phyloP scores from a whole-genome alignment of 2,888 invertebrate genomes.

The Pherbina coryleti region DNA sequence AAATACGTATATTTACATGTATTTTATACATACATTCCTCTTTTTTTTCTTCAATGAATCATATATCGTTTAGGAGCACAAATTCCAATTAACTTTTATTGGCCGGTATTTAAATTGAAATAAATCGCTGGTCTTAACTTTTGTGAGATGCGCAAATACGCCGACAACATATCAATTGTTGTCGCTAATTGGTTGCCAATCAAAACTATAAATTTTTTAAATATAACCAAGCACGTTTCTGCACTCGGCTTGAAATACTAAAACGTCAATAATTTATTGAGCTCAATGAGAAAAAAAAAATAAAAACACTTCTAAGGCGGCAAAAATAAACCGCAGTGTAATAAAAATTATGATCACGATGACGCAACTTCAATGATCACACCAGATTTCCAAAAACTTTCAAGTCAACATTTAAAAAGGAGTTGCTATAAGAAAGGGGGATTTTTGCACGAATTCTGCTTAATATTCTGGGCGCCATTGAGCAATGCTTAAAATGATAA shows the following conservation, averaged over 20 bases:
- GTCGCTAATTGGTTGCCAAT: constrained; percentile 30
- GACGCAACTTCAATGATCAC: not conserved
- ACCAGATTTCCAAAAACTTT: constrained; percentile 8
- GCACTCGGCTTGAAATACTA: not conserved
- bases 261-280: constrained; percentile 1
- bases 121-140: not conserved
- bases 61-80: not conserved
- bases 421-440: not conserved
- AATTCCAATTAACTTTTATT: constrained; percentile 10
- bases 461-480: not conserved
- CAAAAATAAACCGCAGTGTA: not conserved
- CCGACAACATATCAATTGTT: not conserved
- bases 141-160: constrained; percentile 3
- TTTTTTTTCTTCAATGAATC: not conserved
- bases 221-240: not conserved
- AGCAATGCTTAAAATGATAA: not conserved
- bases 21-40: no score
- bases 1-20: no score
- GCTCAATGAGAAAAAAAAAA: not conserved
- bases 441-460: not conserved
- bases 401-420: not conserved
- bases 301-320: not conserved
- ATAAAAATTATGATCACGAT: not conserved
- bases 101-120: constrained; percentile 21
- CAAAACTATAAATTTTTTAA: constrained; percentile 15